A percentile compares a stretch with the other conserved stretches of the same genome.
Conservation (phyloP, 2,888 invertebrate species). For the Agapetus fuscipes region DNA sequence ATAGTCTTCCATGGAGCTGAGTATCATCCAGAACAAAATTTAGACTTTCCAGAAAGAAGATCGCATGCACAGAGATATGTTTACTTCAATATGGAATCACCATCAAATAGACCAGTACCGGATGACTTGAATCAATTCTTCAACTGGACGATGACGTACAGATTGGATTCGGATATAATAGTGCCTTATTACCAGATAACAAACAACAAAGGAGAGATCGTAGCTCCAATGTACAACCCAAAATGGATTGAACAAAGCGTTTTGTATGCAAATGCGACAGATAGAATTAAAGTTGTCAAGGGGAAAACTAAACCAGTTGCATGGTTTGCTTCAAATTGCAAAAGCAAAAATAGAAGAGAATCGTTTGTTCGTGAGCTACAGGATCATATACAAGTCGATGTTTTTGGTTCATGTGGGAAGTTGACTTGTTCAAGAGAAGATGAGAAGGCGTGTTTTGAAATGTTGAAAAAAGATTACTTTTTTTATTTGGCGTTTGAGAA, state of each 20-base stretch:
- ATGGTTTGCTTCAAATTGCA: conserved; percentile 49
- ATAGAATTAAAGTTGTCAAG: neutral
- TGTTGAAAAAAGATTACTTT: conserved; percentile 47
- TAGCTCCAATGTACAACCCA: conserved; percentile 26
- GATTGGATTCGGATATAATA: conserved; percentile 40
- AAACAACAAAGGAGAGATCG: conserved; percentile 25
- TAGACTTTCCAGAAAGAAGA: conserved; percentile 4
- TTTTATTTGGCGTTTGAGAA: conserved; percentile 62
- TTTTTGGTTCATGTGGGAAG: conserved; percentile 53
- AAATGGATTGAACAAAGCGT: conserved; percentile 24
- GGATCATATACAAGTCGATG: conserved; percentile 47
- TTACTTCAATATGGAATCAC: conserved; percentile 40
- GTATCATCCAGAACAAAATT: conserved; percentile 22
- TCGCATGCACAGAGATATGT: conserved; percentile 36
- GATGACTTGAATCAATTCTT: conserved; percentile 34
- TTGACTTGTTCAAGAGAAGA: conserved; percentile 26
- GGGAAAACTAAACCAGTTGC: conserved; percentile 40
- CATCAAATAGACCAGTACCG: conserved; percentile 24
- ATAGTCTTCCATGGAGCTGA: conserved; percentile 43
- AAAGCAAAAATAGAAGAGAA: conserved; percentile 35
- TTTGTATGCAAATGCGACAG: neutral
- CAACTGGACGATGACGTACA: conserved; percentile 49
- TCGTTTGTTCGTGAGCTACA: conserved; percentile 38
- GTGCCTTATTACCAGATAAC: conserved; percentile 34
- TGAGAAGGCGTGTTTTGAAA: conserved; percentile 28